Conservation (phyloP, 2,888 invertebrate genomes). For the Perithous albicinctus region DNA sequence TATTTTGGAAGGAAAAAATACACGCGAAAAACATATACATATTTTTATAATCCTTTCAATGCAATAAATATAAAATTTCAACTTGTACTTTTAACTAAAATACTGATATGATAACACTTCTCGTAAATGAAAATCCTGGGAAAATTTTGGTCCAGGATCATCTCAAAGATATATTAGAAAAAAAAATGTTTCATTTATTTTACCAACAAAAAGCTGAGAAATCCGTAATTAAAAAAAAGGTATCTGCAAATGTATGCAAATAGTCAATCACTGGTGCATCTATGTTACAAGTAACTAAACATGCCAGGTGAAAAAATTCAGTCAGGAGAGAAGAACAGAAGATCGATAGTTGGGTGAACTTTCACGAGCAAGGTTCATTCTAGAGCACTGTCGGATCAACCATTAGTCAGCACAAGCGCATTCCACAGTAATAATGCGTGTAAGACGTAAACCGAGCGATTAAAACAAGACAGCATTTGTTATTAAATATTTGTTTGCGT, state of each 20-base stretch:
- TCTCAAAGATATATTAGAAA: not conserved
- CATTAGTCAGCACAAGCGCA: constrained; percentile 50
- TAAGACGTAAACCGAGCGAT: constrained; percentile 38
- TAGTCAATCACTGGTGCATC: constrained; percentile 4
- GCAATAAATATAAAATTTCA: too few relatives aligned
- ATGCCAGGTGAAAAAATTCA: constrained; percentile 54
- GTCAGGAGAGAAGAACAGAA: constrained; percentile 35
- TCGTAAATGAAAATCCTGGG: too few relatives aligned
- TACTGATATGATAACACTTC: too few relatives aligned
- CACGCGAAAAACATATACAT: too few relatives aligned
- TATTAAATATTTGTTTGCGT: constrained; percentile 8
- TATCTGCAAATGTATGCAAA: not conserved
- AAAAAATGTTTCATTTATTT: not conserved
- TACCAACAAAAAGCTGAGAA: not conserved
- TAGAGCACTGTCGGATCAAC: constrained; percentile 47
- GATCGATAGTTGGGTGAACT: constrained; percentile 38
- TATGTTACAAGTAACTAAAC: constrained; percentile 33
- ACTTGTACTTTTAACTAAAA: too few relatives aligned
- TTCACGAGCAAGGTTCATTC: constrained; percentile 40
- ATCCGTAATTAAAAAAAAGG: not conserved
- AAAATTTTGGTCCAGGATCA: too few relatives aligned
- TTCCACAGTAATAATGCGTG: constrained; percentile 45
- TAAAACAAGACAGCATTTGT: constrained; percentile 34
- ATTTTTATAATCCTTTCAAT: too few relatives aligned
- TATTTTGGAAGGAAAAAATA: too few relatives aligned